Evolutionary conservation across 35 echinoderm and acorn worm genomes (phyloP).

Genomic region (Strongylocentrotus purpuratus): DNA sequence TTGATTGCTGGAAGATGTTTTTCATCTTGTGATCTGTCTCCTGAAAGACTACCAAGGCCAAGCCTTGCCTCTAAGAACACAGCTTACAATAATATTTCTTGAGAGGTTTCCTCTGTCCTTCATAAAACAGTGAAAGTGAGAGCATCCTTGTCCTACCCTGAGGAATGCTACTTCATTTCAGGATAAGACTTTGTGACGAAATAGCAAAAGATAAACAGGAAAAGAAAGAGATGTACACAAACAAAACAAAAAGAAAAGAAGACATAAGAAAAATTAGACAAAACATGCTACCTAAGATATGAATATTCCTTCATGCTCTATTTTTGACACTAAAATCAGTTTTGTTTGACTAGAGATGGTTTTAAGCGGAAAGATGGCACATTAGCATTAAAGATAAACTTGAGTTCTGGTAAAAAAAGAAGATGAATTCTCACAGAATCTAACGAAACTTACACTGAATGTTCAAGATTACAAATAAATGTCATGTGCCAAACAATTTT

Average conservation of each 20-base stretch:
- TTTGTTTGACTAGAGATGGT: too few species aligned
- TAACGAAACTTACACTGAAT: too few species aligned
- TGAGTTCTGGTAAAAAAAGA: too few species aligned
- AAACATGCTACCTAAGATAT: not conserved
- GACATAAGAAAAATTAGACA: not conserved
- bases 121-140: not conserved
- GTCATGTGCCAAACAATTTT: too few species aligned
- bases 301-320: too few species aligned
- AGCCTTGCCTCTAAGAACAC: not conserved
- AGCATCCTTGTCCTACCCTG: not conserved
- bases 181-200: not conserved
- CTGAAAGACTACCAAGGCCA: not conserved
- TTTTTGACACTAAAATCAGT: too few species aligned
- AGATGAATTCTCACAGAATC: too few species aligned
- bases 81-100: not conserved
- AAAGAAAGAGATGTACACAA: not conserved
- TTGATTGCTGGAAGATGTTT: not conserved
- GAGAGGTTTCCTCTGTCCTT: not conserved
- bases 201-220: not conserved
- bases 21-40: not conserved
- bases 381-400: too few species aligned
- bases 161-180: not conserved
- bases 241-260: not conserved
- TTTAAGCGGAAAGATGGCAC: too few species aligned
- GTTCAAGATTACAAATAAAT: too few species aligned